Evolutionary conservation across 2,797 vertebrate genomes (phyloP).

Genomic region (Natrix natrix): DNA sequence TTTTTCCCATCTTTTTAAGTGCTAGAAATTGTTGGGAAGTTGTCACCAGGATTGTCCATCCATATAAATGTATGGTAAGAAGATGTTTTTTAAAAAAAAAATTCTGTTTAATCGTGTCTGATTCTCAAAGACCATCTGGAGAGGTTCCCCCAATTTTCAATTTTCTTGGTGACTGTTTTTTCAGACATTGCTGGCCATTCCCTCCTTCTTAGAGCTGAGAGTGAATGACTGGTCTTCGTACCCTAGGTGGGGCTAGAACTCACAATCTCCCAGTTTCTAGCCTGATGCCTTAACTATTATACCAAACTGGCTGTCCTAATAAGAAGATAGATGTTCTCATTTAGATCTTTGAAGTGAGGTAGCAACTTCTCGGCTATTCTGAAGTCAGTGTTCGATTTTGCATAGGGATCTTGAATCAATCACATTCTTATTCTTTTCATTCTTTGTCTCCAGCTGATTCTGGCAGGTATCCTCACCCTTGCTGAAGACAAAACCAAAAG

Average conservation of each 20-base stretch:
- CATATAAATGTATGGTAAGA: neutral
- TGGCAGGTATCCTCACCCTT: constrained; percentile 2
- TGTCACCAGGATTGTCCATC: neutral
- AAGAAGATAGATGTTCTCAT: neutral
- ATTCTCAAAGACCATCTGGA: neutral
- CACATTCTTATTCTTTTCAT: neutral
- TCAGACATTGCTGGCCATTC: neutral
- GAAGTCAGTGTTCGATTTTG: neutral
- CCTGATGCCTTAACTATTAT: neutral
- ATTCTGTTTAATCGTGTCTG: neutral
- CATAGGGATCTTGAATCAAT: neutral
- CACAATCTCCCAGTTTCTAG: neutral
- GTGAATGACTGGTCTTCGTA: neutral
- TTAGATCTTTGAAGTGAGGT: neutral
- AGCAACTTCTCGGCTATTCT: neutral
- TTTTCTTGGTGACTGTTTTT: neutral
- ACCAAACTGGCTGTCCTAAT: neutral
- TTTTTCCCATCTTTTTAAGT: neutral
- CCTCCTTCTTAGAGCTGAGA: neutral
- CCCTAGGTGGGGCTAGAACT: neutral
- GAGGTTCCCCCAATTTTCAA: neutral
- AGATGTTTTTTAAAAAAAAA: neutral
- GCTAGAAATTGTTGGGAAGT: neutral
- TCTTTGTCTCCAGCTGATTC: neutral
- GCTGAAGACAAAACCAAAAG: constrained; percentile 11